Conservation (phyloP, 2,113 vertebrate species). For the Xenotilapia longispinis region DNA sequence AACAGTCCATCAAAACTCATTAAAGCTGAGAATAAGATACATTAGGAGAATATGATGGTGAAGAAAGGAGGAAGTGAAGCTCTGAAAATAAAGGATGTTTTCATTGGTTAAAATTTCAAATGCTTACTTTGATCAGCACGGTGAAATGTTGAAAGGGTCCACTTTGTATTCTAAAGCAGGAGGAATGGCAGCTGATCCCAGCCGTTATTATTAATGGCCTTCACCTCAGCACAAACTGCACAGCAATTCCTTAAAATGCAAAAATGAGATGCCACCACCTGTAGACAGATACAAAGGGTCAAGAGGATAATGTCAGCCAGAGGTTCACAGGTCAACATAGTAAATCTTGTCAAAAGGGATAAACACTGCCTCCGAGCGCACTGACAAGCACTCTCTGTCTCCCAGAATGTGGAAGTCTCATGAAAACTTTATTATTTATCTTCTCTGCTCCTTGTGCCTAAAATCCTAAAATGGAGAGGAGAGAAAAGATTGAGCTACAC, state of each 20-base stretch:
- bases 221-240: background rate
- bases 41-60: background rate
- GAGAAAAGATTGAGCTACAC: slow-evolving; percentile 44
- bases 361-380: slow-evolving; percentile 5
- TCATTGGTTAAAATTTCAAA: background rate
- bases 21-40: background rate
- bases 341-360: slow-evolving; percentile 33
- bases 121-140: background rate
- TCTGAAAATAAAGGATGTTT: background rate
- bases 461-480: slow-evolving; percentile 32
- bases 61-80: background rate
- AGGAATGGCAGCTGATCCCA: background rate
- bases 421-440: slow-evolving; percentile 66
- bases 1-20: slow-evolving; percentile 35
- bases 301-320: slow-evolving; percentile 9
- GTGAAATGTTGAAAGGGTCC: background rate
- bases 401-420: slow-evolving; percentile 43
- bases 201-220: background rate
- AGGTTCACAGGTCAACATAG: slow-evolving; percentile 8
- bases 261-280: slow-evolving; percentile 10
- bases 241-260: background rate
- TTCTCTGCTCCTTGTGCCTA: background rate
- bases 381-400: slow-evolving; percentile 49
- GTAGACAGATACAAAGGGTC: slow-evolving; percentile 16
- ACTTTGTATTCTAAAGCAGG: background rate